phyloP scores from a whole-genome alignment of 2,113 vertebrate genomes.

The Oreocharis arfaki region DNA sequence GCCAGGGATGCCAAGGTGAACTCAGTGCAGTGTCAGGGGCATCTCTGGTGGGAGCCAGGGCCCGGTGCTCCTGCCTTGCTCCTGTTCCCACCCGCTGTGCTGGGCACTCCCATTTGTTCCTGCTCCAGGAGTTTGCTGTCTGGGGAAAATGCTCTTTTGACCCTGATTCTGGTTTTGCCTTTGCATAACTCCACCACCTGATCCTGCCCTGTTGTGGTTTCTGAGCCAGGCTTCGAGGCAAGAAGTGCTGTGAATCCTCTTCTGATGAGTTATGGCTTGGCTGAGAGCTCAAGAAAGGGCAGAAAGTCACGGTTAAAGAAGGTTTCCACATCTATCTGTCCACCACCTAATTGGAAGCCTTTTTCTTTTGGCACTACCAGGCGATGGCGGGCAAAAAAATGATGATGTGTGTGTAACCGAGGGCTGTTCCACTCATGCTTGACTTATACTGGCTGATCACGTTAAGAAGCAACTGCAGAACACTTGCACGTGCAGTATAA shows the following conservation, averaged over 20 bases:
- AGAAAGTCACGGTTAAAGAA: not conserved
- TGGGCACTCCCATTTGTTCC: not conserved
- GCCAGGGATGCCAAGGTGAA: not conserved
- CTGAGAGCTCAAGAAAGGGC: not conserved
- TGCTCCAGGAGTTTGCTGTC: not conserved
- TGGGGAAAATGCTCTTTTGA: not conserved
- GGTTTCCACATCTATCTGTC: not conserved
- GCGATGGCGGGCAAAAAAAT: not conserved
- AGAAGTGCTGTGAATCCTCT: not conserved
- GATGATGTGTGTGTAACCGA: not conserved
- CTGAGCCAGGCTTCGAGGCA: not conserved
- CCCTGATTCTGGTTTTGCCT: not conserved
- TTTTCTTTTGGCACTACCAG: not conserved
- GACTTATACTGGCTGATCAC: not conserved
- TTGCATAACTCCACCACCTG: not conserved
- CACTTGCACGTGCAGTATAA: not conserved
- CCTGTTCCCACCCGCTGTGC: not conserved
- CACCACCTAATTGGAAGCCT: not conserved
- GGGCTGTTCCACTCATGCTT: not conserved
- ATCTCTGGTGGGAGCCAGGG: not conserved
- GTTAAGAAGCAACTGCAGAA: not conserved
- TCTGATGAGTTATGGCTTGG: not conserved
- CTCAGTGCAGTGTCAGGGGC: rapidly evolving
- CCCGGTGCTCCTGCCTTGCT: not conserved
- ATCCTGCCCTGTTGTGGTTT: not conserved